Percentiles rank a stretch among this genome's conserved stretches.
Evolutionary conservation across 2,113 vertebrate genomes (phyloP).

Genomic region (Otocyon megalotis): DNA sequence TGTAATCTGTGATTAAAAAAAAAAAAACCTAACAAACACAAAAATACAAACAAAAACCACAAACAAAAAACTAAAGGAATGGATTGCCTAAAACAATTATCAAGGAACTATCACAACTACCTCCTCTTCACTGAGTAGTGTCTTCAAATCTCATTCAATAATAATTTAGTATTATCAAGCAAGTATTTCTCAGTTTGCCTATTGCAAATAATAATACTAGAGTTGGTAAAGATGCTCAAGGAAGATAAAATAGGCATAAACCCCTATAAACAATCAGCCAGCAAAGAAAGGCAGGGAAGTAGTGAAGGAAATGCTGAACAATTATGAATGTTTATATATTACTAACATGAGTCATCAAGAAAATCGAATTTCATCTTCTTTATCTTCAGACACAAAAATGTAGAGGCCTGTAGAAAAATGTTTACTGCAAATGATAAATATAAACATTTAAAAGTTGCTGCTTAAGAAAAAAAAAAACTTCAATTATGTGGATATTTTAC

Average conservation of each 20-base stretch:
- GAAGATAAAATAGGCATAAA: not conserved
- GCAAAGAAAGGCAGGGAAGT: slow-evolving; percentile 40
- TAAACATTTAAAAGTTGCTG: slow-evolving; percentile 27
- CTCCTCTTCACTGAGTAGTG: not conserved
- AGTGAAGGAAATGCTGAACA: not conserved
- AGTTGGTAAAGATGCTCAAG: not conserved
- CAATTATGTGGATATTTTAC: slow-evolving; percentile 59
- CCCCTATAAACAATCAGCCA: not conserved
- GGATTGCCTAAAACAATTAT: not conserved
- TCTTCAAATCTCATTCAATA: not conserved
- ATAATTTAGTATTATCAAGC: not conserved
- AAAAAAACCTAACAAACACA: not conserved
- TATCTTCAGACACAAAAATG: slow-evolving; percentile 31
- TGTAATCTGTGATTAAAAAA: not conserved
- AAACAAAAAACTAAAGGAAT: not conserved
- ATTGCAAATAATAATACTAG: not conserved
- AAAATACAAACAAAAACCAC: not conserved
- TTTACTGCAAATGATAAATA: slow-evolving; percentile 39
- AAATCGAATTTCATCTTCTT: not conserved
- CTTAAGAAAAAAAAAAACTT: slow-evolving; percentile 8
- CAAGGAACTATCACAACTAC: not conserved
- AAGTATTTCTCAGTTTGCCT: not conserved
- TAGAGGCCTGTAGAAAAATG: not conserved
- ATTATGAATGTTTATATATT: slow-evolving; percentile 10
- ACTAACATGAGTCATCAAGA: not conserved